Conservation (phyloP, 2,113 vertebrate species). For the Monarcha castaneiventris region DNA sequence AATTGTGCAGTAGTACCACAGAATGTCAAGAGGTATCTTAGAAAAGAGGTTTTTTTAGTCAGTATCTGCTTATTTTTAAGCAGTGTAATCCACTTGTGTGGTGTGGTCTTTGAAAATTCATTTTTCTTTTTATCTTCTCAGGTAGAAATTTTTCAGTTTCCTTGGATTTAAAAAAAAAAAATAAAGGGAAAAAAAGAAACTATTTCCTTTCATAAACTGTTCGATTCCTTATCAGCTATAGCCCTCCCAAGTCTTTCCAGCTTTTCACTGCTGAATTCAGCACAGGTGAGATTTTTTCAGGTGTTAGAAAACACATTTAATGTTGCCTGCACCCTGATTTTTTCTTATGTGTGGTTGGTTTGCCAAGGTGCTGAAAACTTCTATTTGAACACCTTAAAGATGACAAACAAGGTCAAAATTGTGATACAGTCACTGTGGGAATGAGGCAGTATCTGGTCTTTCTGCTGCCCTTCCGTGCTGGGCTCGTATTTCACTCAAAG, state of each 20-base stretch:
- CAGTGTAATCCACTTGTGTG: not conserved
- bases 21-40: not conserved
- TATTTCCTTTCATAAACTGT: not conserved
- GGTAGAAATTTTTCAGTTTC: not conserved
- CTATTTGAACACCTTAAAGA: not conserved
- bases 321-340: not conserved
- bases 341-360: not conserved
- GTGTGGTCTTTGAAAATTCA: not conserved
- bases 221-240: not conserved
- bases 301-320: not conserved
- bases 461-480: not conserved
- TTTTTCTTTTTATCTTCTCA: not conserved
- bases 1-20: not conserved
- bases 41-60: not conserved
- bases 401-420: not conserved
- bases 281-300: not conserved
- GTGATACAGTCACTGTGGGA: not conserved
- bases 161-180: not conserved
- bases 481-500: not conserved
- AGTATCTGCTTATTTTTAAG: not conserved
- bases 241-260: not conserved
- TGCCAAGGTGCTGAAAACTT: not conserved
- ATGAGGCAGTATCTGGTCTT: not conserved
- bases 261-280: not conserved
- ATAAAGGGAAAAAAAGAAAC: rapidly evolving